Base-by-base conservation (phyloP, 2,113 vertebrate genomes). In the Hippolais icterina region DNA sequence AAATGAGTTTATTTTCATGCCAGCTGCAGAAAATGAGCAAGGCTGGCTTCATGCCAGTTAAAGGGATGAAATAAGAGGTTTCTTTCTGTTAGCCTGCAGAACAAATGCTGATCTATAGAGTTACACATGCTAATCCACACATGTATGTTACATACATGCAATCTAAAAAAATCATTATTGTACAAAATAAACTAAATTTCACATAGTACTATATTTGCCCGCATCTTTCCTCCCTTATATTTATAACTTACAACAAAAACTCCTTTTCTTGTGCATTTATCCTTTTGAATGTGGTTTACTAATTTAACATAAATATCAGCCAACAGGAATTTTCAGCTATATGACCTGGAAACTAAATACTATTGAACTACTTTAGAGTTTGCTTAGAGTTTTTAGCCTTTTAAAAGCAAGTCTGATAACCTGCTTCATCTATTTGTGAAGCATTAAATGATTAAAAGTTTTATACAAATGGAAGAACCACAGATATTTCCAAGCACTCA, bases 1-100 rank as follows among this genome's bases (percentile, higher is more conserved):
- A 97, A 97, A 98, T 97, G 97, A 97, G 97, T 98, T 98, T 97
- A 97, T 96, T 95, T 97, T 98, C 94, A 97, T 97, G 97, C 97
- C 97, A 98, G 97, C 97, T 98, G 97, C 97, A 98, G 97, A 97
- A 97, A 98, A 98, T 97, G 96, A 96, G 61, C 93, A 97, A 87
- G 95, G 86, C 71, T 98, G 98, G 97, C 97, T 95, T 81, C 39
- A 31, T 96, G 97, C 98, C 97, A 97, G 87, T 96, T 94, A 94
- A 89, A 95, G 70, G 87, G 96, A 93, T 57, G n/a, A 83, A 96
- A 54, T 87, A 89, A 96, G 76, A 81, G 94, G 20, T 90, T 93
- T 94, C 15, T 41, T 93, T 95, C 93, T 93, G 89, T 70, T 94
- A 96, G 90, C 76, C 65, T 94, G 65, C 78, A 93, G 80, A 76